Evolutionary conservation across 2,113 vertebrate species (phyloP).

Genomic region (Sebastes fasciatus): DNA sequence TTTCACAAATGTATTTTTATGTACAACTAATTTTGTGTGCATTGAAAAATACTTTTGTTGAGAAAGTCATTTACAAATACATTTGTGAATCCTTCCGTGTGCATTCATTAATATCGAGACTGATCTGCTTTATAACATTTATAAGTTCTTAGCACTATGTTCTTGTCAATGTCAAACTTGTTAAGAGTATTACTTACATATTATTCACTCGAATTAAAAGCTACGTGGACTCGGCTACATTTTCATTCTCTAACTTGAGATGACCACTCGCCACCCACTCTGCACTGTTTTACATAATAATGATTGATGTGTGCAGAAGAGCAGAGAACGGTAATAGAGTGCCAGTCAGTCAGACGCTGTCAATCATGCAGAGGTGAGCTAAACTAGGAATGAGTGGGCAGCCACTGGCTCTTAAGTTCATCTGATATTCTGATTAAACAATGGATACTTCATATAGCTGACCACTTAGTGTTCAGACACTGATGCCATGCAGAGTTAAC

Average conservation of each 20-base stretch:
- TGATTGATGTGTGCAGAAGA: slow-evolving; percentile 16
- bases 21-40: too few relatives aligned
- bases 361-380: slow-evolving; percentile 16
- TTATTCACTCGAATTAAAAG: slow-evolving; percentile 13
- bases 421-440: slow-evolving; percentile 13
- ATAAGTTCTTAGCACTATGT: neutral
- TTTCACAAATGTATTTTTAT: too few relatives aligned
- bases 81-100: too few relatives aligned
- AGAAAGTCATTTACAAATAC: too few relatives aligned
- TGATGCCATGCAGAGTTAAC: neutral
- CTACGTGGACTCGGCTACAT: neutral
- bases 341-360: neutral
- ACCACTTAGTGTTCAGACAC: neutral
- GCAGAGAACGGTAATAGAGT: neutral
- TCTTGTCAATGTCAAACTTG: neutral
- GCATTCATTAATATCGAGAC: too few relatives aligned
- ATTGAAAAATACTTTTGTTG: too few relatives aligned
- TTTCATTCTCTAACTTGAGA: neutral
- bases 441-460: slow-evolving; percentile 4
- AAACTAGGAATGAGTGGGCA: neutral
- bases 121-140: neutral
- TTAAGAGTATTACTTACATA: neutral
- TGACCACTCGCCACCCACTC: slow-evolving; percentile 6
- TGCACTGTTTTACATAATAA: slow-evolving; percentile 9
- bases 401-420: neutral